Conservation (phyloP, 2,888 invertebrate genomes). For the Elegia similella region DNA sequence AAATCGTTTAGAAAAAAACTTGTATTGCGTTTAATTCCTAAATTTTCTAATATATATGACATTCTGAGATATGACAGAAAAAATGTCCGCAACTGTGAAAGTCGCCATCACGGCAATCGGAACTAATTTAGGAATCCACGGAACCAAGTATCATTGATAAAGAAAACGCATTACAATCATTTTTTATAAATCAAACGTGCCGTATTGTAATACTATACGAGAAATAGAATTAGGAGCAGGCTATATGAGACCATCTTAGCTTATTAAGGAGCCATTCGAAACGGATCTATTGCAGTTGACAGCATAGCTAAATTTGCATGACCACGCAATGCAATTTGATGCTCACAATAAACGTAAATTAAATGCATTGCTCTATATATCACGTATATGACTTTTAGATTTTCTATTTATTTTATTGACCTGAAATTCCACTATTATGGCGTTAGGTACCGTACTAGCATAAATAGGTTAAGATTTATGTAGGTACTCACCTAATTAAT, state of each 20-base stretch:
- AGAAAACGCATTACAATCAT: no score
- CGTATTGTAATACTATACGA: constrained; percentile 28
- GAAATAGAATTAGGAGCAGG: constrained; percentile 37
- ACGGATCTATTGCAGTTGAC: constrained; percentile 62
- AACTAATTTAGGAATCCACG: no score
- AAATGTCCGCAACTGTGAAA: no score
- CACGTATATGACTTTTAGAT: constrained; percentile 38
- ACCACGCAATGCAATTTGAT: constrained; percentile 46
- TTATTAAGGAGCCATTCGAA: constrained; percentile 54
- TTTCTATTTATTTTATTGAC: constrained; percentile 20
- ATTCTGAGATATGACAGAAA: no score
- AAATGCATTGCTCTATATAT: constrained; percentile 30
- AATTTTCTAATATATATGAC: no score
- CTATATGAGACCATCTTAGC: constrained; percentile 37
- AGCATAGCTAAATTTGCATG: constrained; percentile 59
- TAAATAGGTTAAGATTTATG: no score
- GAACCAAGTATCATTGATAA: no score
- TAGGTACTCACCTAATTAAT: no score
- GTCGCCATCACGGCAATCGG: no score
- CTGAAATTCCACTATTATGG: neutral
- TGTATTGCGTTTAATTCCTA: no score
- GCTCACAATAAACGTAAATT: constrained; percentile 29
- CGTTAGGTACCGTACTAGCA: no score
- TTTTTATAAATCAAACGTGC: neutral
- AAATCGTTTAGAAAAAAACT: no score